Evolutionary conservation across 2,797 vertebrate species (phyloP), one percentile per base, ranked within the genome.

Genomic region (Eutrigla gurnardus): DNA sequence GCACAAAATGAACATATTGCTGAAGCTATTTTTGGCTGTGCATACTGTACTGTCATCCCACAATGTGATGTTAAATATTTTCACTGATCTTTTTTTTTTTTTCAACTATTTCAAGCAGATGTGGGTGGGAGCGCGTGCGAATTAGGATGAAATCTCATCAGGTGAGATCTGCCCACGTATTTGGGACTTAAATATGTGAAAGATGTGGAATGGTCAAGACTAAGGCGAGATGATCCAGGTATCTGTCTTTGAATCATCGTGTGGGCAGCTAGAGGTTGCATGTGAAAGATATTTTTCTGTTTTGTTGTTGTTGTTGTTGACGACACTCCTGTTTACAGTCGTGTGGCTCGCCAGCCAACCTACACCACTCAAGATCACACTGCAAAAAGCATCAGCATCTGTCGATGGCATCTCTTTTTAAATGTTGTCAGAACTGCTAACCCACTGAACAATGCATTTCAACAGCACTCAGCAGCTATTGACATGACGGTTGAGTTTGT

Each of bases 391-490:
- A 78, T 84, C 36, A 47, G 43, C 70, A 81, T 84, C 60, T 89
- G 81, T 86, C 86, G 69, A 88, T 82, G 81, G 35, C 67, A 61
- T 73, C 60, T 57, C 64, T 65, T 80, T 25, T 68, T 69, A 66
- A 65, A 72, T 77, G 52, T 80, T 7, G 35, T 76, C 49, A 62
- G 36, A 81, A 64, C 57, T 72, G 64, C 69, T 45, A 50, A 67
- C 81, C 57, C 66, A 80, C 68, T 52, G 60, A 84, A 79, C 65
- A 83, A 83, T 83, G 82, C 83, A 84, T 86, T 74, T 75, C 58
- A 80, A 78, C 81, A 86, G 87, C 84, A 86, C 80, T 75, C 77
- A 85, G 89, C 86, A 90, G 89, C 87, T 88, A 88, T 39, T 85
- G 79, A 84, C 77, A 76, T 64, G 37, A 79, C 15, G 62, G 73